Evolutionary conservation across 2,113 vertebrate species (phyloP).

Genomic region (Triplophysa siluroides): DNA sequence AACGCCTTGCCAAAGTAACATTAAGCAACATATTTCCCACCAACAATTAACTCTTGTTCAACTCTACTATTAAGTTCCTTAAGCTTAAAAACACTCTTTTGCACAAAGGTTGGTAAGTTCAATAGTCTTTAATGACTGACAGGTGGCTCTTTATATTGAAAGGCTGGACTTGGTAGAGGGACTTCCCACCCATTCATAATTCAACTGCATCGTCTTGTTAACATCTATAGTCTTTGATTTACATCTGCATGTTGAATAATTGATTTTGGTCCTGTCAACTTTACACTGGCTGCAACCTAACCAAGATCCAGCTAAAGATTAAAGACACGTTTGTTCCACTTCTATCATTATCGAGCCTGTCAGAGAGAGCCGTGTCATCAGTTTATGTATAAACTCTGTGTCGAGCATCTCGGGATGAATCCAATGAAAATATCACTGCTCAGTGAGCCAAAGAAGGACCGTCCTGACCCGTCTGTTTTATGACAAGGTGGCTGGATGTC

Average conservation of each 20-base stretch:
- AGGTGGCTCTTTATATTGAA: too few relatives aligned
- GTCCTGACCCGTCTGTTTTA: not conserved
- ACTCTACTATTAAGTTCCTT: too few relatives aligned
- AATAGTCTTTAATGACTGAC: too few relatives aligned
- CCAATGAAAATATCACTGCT: not conserved
- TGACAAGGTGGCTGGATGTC: not conserved
- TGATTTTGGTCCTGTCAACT: constrained; percentile 17
- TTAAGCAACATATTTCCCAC: too few relatives aligned
- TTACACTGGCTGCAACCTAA: constrained; percentile 15
- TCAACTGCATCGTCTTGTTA: too few relatives aligned
- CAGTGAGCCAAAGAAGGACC: not conserved
- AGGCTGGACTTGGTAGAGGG: too few relatives aligned
- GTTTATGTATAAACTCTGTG: not conserved
- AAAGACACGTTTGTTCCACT: constrained; percentile 15
- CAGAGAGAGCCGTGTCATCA: not conserved
- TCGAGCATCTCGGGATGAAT: not conserved
- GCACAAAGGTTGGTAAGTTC: too few relatives aligned
- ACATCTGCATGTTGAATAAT: constrained; percentile 11
- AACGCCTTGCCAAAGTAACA: too few relatives aligned
- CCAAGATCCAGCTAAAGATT: not conserved
- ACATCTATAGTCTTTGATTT: not conserved
- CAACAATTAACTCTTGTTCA: too few relatives aligned
- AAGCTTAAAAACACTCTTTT: too few relatives aligned
- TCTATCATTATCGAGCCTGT: constrained; percentile 1
- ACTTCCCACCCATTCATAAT: too few relatives aligned